Percentiles rank a stretch among this genome's conserved stretches.
phyloP scores from a whole-genome alignment of 2,888 invertebrate genomes.

The Apodemia duryi region DNA sequence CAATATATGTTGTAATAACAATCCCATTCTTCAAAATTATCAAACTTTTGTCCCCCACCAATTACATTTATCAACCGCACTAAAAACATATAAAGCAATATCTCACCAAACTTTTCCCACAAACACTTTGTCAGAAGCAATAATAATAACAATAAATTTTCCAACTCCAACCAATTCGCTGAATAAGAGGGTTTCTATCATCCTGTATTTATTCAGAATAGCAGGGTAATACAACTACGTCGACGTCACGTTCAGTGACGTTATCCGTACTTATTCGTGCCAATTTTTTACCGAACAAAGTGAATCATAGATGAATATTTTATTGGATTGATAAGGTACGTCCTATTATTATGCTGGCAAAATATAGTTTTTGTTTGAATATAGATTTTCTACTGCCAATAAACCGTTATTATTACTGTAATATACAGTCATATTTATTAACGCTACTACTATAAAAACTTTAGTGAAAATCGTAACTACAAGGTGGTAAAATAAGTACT shows the following conservation, averaged over 20 bases:
- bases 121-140: conserved; percentile 57
- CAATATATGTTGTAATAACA: conserved; percentile 1
- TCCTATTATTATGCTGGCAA: neutral
- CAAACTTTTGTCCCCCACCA: conserved; percentile 48
- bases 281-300: neutral
- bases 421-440: neutral
- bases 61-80: conserved; percentile 56
- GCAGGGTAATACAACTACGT: conserved; percentile 18
- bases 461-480: too few species aligned
- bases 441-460: too few species aligned
- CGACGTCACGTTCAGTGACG: conserved; percentile 32
- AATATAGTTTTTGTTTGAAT: neutral
- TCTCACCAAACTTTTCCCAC: conserved; percentile 44
- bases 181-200: conserved; percentile 36
- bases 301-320: conserved; percentile 7
- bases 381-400: neutral
- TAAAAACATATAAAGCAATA: conserved; percentile 57
- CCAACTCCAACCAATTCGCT: conserved; percentile 35
- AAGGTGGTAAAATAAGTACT: too few species aligned
- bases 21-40: conserved; percentile 39
- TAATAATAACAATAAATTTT: conserved; percentile 72
- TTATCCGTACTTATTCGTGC: conserved; percentile 24
- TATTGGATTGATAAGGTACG: neutral
- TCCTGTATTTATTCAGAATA: conserved; percentile 36
- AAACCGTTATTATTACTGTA: neutral